These are phyloP conservation scores for Camponotus floridanus DNA, from an alignment of 1,140 invertebrate species.

Conservation along the genomic window DNA sequence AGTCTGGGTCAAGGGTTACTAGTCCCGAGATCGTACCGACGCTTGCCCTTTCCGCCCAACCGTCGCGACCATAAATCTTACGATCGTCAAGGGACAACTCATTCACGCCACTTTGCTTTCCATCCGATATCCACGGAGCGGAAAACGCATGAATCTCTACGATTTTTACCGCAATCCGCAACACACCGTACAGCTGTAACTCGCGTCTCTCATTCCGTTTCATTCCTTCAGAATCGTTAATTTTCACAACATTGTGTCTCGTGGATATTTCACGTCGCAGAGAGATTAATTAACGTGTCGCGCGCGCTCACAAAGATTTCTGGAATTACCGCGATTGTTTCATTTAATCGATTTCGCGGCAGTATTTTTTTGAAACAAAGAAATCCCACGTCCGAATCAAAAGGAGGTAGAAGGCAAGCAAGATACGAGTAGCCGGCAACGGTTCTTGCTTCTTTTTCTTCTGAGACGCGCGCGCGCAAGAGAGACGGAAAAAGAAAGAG, in stretches of 20 bases:
- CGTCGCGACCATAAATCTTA: slow-evolving; percentile 84
- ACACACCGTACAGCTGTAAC: neutral
- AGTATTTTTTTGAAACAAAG: slow-evolving; percentile 34
- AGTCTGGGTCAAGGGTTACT: slow-evolving; percentile 83
- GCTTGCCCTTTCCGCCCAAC: slow-evolving; percentile 70
- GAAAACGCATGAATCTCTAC: slow-evolving; percentile 68
- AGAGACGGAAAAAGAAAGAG: too few relatives aligned
- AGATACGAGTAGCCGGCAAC: slow-evolving; percentile 37
- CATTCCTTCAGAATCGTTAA: slow-evolving; percentile 6
- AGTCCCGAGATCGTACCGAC: slow-evolving; percentile 67
- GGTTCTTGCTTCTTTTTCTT: slow-evolving; percentile 73
- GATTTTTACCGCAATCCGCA: slow-evolving; percentile 62
- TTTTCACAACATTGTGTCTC: slow-evolving; percentile 3
- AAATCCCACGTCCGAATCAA: slow-evolving; percentile 42
- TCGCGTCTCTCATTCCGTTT: neutral
- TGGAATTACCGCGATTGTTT: slow-evolving; percentile 20
- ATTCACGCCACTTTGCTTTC: slow-evolving; percentile 84
- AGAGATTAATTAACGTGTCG: slow-evolving; percentile 35
- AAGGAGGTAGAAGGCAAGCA: slow-evolving; percentile 38
- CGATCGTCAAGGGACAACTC: slow-evolving; percentile 84
- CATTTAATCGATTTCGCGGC: slow-evolving; percentile 44
- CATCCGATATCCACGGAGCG: slow-evolving; percentile 76
- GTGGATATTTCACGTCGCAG: neutral
- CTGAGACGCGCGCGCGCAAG: slow-evolving; percentile 48
- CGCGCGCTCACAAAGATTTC: neutral